Conservation (phyloP, 2,888 invertebrate species). For the Colostygia pectinataria region DNA sequence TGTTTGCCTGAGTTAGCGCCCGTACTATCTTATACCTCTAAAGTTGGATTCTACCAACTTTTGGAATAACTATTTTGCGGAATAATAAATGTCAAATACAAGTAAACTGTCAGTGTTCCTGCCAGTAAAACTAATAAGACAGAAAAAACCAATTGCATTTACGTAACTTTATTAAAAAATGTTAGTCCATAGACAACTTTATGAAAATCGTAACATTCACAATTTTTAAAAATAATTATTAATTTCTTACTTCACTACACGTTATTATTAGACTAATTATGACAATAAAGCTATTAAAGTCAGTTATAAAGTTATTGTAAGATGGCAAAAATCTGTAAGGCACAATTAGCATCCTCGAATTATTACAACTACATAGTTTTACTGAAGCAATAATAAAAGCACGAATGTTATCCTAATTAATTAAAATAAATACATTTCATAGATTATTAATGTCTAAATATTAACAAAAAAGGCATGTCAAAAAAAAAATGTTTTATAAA, state of each 20-base stretch:
- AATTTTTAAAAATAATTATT: slow-evolving; percentile 57
- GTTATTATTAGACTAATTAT: neutral
- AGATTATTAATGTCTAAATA: too few species aligned
- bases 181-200: slow-evolving; percentile 66
- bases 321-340: slow-evolving; percentile 48
- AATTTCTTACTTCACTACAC: slow-evolving; percentile 31
- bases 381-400: slow-evolving; percentile 3
- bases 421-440: too few species aligned
- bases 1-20: too few species aligned
- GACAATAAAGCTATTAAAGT: slow-evolving; percentile 36
- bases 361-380: neutral
- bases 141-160: too few species aligned
- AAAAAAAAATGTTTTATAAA: too few species aligned
- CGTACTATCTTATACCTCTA: too few species aligned
- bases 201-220: slow-evolving; percentile 61
- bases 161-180: slow-evolving; percentile 46
- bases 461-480: too few species aligned
- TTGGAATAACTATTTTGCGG: too few species aligned
- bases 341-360: slow-evolving; percentile 37
- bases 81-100: too few species aligned
- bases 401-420: neutral
- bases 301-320: slow-evolving; percentile 34
- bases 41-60: too few species aligned
- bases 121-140: too few species aligned
- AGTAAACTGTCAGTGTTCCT: too few species aligned